Base-by-base conservation (phyloP, 2,888 invertebrate genomes). In the Pyrrhosoma nymphula region DNA sequence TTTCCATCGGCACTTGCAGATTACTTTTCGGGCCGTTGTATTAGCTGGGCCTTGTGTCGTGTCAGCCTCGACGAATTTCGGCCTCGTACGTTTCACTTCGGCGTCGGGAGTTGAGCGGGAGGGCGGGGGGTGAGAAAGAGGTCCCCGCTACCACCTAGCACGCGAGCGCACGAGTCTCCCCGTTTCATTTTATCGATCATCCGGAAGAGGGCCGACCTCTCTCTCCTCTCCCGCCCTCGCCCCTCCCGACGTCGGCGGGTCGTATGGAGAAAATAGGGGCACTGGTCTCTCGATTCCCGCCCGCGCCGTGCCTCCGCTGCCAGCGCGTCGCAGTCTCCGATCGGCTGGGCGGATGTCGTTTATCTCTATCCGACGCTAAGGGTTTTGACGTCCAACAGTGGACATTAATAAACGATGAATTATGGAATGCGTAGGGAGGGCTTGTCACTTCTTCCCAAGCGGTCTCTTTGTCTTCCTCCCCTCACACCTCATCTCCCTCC, bases 141-240 rank as follows among this genome's bases (percentile, higher is more conserved):
- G 47, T 47, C 60, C 60, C 20, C 60, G 60, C 20, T 20, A 20
- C 20, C 60, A 18, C 60, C 60, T 23, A 69, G 69, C 82, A 82
- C 82, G 82, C 82, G 82, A 82, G 82, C 35, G 82, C 82, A 69
- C 82, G 82, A 26, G 69, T 69, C 69, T 16, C 82, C 35, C 35
- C 82, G 82, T 82, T 82, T 35, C 82, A 26, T 82, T 82, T 82
- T 82, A 82, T 82, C 82, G 82, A 82, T 82, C 82, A 82, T 10
- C 35, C 82, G 82, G 35, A 82, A 82, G 82, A 82, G 82, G 35
- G 35, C 16, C 30, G 30, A 30, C 30, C 30, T 35, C 82, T 47
- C 47, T 20, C 16, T 12, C 60, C 60, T 60, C 60, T 60, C 60
- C 20, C 60, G 16, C 82, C 18, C 69, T 69, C 69, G 10, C 69